Evolutionary conservation across 1,140 invertebrate species (phyloP).

Genomic region (Hesperophylax magnus): DNA sequence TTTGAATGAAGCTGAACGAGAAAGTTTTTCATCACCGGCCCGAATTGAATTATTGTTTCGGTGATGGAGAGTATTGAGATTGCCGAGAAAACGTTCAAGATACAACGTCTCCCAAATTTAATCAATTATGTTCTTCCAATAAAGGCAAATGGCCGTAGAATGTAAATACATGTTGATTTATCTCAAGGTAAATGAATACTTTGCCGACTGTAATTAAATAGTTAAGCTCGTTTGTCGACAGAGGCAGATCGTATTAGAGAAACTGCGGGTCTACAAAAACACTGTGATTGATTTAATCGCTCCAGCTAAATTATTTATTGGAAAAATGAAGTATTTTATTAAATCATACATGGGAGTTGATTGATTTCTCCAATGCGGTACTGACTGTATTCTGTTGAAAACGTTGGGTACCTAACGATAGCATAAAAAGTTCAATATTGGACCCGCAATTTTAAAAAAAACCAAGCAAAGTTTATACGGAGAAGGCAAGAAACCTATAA

Average conservation of each 20-base stretch:
- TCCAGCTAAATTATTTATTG: not conserved
- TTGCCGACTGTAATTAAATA: conserved; percentile 52
- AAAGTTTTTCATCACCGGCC: not conserved
- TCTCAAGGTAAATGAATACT: conserved; percentile 43
- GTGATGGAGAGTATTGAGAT: too few species aligned
- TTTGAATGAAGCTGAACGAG: not conserved
- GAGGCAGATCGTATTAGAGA: not conserved
- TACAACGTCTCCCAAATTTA: conserved; percentile 6
- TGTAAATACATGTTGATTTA: conserved; percentile 51
- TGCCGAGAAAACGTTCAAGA: not conserved
- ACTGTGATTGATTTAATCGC: too few species aligned
- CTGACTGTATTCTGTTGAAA: too few species aligned
- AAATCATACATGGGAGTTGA: not conserved
- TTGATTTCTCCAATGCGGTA: not conserved
- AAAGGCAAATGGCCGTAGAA: conserved; percentile 37
- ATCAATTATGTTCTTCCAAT: conserved; percentile 28
- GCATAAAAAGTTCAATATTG: too few species aligned
- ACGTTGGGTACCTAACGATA: too few species aligned
- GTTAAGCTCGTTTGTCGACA: conserved; percentile 36
- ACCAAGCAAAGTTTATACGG: not conserved
- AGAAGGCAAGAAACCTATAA: conserved; percentile 18
- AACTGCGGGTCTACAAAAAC: not conserved
- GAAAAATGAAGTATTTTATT: not conserved
- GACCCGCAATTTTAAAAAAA: not conserved
- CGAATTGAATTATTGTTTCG: too few species aligned